Base-by-base conservation (phyloP, 1,140 invertebrate species). In the Formica exsecta region DNA sequence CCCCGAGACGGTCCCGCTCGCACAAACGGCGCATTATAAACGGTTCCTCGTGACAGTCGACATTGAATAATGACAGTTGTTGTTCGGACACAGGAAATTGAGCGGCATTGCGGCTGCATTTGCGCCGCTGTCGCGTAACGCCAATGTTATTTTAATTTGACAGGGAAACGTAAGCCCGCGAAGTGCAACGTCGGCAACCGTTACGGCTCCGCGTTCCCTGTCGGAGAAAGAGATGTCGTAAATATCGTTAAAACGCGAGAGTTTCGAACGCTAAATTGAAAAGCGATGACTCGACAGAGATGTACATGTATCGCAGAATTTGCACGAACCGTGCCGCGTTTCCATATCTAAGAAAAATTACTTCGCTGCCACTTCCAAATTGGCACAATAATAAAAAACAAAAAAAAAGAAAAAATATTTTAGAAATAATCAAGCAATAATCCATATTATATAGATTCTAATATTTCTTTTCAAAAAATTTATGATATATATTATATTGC, bases 61-160 rank as follows among this genome's bases (percentile, higher is more conserved):
- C 79, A 83, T 74, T 83, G 79, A 83, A 83, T 83, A 83, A 83
- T 83, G 79, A 83, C 79, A 83, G 79, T 83, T 83, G 79, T 81
- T 81, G 79, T 74, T 73, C 68, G 54, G 29, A 81, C 79, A 41
- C 25, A 61, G 79, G 68, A 83, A 83, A 83, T 83, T 68, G 68
- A 83, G 51, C 36, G 25, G 64, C n/a, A 38, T 36, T 13, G 36
- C 66, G 36, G 44, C 61, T 36, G 25, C 77, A 66, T 79, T 41
- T 44, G 29, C 19, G 77, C 16, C 68, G 32, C 68, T 13, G 51
- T 71, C 54, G 48, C 48, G 77, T 25, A 48, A 73, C 79, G 38
- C 51, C 66, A 61, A 81, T 73, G 79, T 74, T 83, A 74, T 54
- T 83, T 83, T 83, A 83, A 83, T 83, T 83, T 83, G 68, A 73